These are phyloP conservation scores for Hemicordylus capensis DNA, from an alignment of 2,113 vertebrate species.

Conservation along the genomic window DNA sequence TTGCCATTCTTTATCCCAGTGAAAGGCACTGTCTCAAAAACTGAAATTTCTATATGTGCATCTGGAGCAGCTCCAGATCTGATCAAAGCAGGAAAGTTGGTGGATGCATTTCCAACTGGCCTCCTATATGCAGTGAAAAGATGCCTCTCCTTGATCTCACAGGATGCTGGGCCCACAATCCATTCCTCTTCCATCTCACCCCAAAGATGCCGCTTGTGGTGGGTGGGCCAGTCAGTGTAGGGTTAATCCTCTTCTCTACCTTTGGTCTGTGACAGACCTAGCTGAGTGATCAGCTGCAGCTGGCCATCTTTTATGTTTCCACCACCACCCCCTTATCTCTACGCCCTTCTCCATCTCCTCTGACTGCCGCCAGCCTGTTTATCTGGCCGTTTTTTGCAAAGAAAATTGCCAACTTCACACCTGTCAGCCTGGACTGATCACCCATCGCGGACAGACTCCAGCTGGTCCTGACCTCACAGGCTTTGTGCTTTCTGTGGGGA, in stretches of 20 bases:
- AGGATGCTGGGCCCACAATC: background rate
- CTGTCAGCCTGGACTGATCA: constrained; percentile 55
- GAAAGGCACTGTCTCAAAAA: too few species aligned
- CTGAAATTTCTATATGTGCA: background rate
- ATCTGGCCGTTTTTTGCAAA: constrained; percentile 37
- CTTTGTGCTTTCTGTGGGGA: background rate
- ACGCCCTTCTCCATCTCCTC: background rate
- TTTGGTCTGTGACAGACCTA: fast-evolving
- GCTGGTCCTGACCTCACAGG: background rate
- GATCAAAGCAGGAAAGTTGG: too few species aligned
- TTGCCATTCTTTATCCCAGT: too few species aligned
- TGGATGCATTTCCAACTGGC: background rate
- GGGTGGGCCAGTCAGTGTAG: background rate
- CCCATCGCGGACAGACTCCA: background rate
- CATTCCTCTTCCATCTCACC: background rate
- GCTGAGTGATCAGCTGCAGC: background rate
- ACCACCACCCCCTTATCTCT: constrained; percentile 8
- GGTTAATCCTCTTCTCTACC: background rate
- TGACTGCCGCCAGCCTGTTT: constrained; percentile 41
- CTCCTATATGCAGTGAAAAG: background rate
- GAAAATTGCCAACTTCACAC: constrained; percentile 57
- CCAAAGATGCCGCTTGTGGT: background rate
- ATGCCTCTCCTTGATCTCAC: background rate
- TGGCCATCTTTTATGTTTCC: background rate
- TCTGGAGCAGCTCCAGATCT: too few species aligned